These are phyloP conservation scores for Isotomurus palustris DNA, from an alignment of 2,888 invertebrate genomes.

Conservation along the genomic window DNA sequence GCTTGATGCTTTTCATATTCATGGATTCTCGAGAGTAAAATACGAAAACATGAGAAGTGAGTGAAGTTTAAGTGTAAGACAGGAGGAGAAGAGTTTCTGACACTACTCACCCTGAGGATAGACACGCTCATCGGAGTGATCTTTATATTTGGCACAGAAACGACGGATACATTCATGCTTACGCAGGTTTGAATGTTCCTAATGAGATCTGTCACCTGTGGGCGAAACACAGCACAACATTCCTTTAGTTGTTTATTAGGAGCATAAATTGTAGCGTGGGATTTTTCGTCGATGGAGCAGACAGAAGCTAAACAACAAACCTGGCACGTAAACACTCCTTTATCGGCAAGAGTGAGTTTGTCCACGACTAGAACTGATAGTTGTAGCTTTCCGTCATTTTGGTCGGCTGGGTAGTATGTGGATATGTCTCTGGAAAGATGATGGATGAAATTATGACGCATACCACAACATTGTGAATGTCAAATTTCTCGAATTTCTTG, in stretches of 20 bases:
- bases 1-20: no score
- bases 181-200: not conserved
- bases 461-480: no score
- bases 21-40: no score
- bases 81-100: not conserved
- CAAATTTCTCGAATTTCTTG: no score
- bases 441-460: no score
- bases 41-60: no score
- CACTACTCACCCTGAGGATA: not conserved
- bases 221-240: not conserved
- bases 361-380: conserved; percentile 68
- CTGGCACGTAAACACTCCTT: conserved; percentile 75
- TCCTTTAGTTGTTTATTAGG: not conserved
- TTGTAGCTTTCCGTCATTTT: no score
- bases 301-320: no score
- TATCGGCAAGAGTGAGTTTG: conserved; percentile 64
- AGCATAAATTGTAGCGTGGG: not conserved
- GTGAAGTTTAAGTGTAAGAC: not conserved
- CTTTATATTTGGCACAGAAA: not conserved
- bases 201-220: conserved; percentile 4
- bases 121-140: conserved; percentile 2
- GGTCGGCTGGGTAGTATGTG: no score
- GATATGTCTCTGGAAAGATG: no score
- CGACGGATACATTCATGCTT: not conserved
- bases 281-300: not conserved